Evolutionary conservation across 2,797 vertebrate species (phyloP).

Genomic region (Ataeniobius toweri): DNA sequence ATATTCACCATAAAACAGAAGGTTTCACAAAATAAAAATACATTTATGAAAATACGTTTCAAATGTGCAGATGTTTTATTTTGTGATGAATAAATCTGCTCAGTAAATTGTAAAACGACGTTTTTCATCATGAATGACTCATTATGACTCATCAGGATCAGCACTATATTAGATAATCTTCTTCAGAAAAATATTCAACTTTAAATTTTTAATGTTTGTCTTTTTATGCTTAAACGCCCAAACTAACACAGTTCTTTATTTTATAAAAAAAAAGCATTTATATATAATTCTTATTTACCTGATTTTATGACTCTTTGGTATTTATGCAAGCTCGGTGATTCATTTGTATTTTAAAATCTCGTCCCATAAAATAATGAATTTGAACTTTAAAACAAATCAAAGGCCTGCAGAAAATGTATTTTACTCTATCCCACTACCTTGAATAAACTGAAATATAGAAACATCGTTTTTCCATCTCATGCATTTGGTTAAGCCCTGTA

Average conservation of each 20-base stretch:
- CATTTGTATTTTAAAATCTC: neutral
- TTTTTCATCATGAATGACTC: neutral
- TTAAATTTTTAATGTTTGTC: neutral
- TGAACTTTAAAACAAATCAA: neutral
- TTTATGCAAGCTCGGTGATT: neutral
- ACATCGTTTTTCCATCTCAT: neutral
- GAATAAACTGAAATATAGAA: neutral
- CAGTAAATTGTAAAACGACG: neutral
- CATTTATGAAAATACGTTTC: neutral
- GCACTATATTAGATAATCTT: neutral
- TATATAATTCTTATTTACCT: neutral
- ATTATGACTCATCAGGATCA: constrained; percentile 1
- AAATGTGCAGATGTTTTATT: neutral
- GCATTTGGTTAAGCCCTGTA: neutral
- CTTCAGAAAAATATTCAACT: neutral
- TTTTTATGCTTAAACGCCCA: neutral
- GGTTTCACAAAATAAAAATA: neutral
- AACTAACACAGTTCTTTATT: neutral
- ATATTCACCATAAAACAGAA: neutral
- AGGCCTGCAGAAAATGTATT: neutral
- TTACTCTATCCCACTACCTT: neutral
- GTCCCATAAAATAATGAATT: neutral
- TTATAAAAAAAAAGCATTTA: neutral
- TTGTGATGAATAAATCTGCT: neutral
- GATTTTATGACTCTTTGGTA: neutral